A percentile compares a stretch with the other conserved stretches of the same genome.
Evolutionary conservation across 2,113 vertebrate species (phyloP).

Genomic region (Tauraco erythrolophus): DNA sequence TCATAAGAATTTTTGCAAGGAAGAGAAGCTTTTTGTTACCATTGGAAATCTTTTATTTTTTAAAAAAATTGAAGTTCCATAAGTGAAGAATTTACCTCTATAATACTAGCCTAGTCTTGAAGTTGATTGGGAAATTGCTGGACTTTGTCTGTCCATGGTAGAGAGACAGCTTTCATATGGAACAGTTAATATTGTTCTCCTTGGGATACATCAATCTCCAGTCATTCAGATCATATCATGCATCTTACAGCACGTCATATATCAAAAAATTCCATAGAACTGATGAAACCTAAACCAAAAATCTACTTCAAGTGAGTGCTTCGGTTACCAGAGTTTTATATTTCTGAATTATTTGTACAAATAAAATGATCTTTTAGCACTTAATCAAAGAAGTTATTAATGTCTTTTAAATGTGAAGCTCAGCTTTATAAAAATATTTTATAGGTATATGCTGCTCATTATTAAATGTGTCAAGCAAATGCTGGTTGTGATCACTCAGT

Average conservation of each 20-base stretch:
- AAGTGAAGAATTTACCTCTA: background rate
- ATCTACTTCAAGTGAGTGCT: background rate
- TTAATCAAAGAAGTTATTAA: background rate
- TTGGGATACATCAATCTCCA: background rate
- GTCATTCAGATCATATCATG: background rate
- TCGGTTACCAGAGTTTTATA: background rate
- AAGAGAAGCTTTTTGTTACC: background rate
- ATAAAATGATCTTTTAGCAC: background rate
- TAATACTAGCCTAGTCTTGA: background rate
- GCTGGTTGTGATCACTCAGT: background rate
- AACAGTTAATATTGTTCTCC: conserved; percentile 8
- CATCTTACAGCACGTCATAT: background rate
- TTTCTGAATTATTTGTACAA: background rate
- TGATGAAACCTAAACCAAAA: background rate
- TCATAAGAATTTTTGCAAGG: background rate
- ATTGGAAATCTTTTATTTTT: background rate
- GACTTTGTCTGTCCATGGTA: background rate
- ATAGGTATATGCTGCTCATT: background rate
- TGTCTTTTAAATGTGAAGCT: background rate
- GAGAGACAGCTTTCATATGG: conserved; percentile 16
- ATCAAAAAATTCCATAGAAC: conserved; percentile 14
- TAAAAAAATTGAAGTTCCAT: background rate
- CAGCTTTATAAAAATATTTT: background rate
- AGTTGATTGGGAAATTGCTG: background rate
- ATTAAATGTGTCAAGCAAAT: background rate